Base-by-base conservation (phyloP, 2,797 vertebrate genomes). In the Danionella dracula region DNA sequence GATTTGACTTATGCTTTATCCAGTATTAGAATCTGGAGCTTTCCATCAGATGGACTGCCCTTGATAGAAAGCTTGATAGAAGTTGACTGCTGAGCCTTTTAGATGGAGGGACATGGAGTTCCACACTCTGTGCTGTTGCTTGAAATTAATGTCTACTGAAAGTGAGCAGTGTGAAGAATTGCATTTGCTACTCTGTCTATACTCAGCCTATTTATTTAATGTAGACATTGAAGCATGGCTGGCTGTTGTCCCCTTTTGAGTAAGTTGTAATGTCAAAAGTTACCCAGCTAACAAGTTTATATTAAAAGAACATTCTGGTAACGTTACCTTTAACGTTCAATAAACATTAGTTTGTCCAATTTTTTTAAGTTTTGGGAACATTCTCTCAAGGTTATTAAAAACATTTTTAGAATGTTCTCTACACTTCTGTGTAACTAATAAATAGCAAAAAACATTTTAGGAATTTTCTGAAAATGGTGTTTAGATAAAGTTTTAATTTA, bases 201-300 rank as follows among this genome's bases (percentile, higher is more conserved):
- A 51, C 62, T 55, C 64, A 42, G 58, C 35, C 23, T 27, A 37
- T 63, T 68, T 54, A 48, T 50, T 57, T 57, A 67, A 16, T 37
- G 23, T 16, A 67, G 58, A 55, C 64, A 45, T 50, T 57, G 44
- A 62, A 61, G 51, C 65, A 51, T 63, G 64, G 38, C 46, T 56
- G 16, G 27, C 35, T 40, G 38, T 55, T 56, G 55, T 57, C 37
- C 17, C 61, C 50, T 20, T 42, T 38, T 29, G 21, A 75, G 37
- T 34, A 60, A 75, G 64, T 68, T 68, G 59, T 71, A 54, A 27
- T 68, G 65, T 64, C 68, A 59, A 71, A 63, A 63, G 3, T 3
- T 27, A 27, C n/a, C n/a, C 3, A 27, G 23, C 23, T 27, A 3
- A 3, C 23, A n/a, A n/a, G n/a, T n/a, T n/a, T n/a, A n/a, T n/a